phyloP scores from a whole-genome alignment of 1,140 invertebrate species.

The Vanessa tameamea region DNA sequence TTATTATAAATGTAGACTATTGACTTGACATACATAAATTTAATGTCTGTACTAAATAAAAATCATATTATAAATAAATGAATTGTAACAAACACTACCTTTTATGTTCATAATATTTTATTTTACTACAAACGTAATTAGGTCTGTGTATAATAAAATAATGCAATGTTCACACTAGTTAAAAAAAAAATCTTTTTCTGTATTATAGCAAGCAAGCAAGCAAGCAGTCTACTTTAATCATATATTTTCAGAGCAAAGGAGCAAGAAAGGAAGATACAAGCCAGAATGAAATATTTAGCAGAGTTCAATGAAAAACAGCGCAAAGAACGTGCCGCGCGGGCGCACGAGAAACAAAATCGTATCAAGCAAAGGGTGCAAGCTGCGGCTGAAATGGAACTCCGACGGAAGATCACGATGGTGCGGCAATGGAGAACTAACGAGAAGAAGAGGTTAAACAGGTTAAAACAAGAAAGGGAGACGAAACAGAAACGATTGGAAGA shows the following conservation, averaged over 20 bases:
- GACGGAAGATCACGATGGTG: conserved; percentile 73
- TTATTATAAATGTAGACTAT: too few species aligned
- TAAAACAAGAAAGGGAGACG: conserved; percentile 59
- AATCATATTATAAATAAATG: too few species aligned
- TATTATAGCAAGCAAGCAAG: too few species aligned
- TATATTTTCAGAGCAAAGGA: conserved; percentile 60
- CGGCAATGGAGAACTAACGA: conserved; percentile 70
- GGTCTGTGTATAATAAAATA: too few species aligned
- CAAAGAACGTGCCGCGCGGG: conserved; percentile 55
- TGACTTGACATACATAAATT: too few species aligned
- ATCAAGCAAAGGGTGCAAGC: conserved; percentile 72
- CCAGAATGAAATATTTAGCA: conserved; percentile 65
- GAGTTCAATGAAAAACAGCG: conserved; percentile 70
- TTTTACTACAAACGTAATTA: too few species aligned
- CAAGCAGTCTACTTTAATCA: too few species aligned
- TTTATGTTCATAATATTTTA: too few species aligned
- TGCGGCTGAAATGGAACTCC: conserved; percentile 70
- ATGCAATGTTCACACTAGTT: too few species aligned
- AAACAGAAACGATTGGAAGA: conserved; percentile 58
- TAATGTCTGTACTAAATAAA: too few species aligned
- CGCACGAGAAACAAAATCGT: conserved; percentile 62
- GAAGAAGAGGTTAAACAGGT: conserved; percentile 61
- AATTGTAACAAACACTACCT: too few species aligned
- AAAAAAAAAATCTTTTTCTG: too few species aligned
- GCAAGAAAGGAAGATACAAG: conserved; percentile 68